These are phyloP conservation scores for Standfussiana lucernea DNA, from an alignment of 2,888 invertebrate genomes.

Conservation along the genomic window DNA sequence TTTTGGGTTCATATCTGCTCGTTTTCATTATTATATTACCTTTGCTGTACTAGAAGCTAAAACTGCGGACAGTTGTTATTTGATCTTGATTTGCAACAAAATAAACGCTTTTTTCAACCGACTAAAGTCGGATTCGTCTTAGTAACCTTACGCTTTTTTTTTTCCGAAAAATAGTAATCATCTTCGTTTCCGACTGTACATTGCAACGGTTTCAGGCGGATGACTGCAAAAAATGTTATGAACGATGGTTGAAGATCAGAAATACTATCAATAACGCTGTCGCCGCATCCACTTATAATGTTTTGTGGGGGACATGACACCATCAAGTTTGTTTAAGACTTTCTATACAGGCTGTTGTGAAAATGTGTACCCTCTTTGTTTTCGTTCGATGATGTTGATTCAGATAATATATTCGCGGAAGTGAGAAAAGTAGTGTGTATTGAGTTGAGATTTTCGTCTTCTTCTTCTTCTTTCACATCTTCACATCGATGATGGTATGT, in stretches of 20 bases:
- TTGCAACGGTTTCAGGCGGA: constrained; percentile 68
- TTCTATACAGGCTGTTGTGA: constrained; percentile 49
- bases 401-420: too few species aligned
- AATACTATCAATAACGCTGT: constrained; percentile 82
- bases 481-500: too few species aligned
- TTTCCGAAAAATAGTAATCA: not conserved
- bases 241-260: constrained; percentile 83
- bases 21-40: not conserved
- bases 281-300: constrained; percentile 69
- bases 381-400: not conserved
- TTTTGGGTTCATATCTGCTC: not conserved
- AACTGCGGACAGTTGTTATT: not conserved
- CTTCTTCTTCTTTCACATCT: not conserved
- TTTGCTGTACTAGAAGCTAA: not conserved
- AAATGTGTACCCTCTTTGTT: not conserved
- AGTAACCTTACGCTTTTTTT: not conserved
- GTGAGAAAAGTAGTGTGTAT: not conserved
- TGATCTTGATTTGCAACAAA: not conserved
- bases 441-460: not conserved
- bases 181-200: constrained; percentile 70
- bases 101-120: not conserved
- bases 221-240: constrained; percentile 84
- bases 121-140: not conserved
- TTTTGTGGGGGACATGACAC: constrained; percentile 59
- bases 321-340: constrained; percentile 55